Percentiles rank a stretch among this genome's conserved stretches.
Evolutionary conservation across 2,888 invertebrate genomes (phyloP).

Genomic region (Harpalus rubripes): DNA sequence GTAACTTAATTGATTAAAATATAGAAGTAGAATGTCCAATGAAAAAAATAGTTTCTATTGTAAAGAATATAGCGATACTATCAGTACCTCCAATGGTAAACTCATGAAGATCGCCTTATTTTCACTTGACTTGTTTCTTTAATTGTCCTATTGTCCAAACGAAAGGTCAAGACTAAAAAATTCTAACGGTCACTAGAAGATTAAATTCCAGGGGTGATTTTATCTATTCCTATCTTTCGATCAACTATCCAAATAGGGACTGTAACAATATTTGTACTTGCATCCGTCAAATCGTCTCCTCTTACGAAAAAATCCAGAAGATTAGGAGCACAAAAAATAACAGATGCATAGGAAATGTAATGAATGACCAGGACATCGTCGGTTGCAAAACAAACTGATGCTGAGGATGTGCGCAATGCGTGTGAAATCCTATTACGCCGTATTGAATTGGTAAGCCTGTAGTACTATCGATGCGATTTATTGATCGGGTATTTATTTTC

Average conservation of each 20-base stretch:
- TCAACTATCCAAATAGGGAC: conserved; percentile 40
- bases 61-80: background rate
- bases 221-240: conserved; percentile 51
- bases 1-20: background rate
- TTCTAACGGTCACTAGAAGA: conserved; percentile 53
- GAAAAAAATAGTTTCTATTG: background rate
- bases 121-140: conserved; percentile 42
- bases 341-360: conserved; percentile 48
- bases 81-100: conserved; percentile 9
- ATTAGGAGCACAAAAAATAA: conserved; percentile 29
- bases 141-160: conserved; percentile 44
- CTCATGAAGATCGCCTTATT: conserved; percentile 17
- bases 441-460: conserved; percentile 63
- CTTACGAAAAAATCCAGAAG: conserved; percentile 25
- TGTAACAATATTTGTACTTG: conserved; percentile 40
- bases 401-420: conserved; percentile 62
- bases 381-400: conserved; percentile 51
- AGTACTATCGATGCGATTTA: conserved; percentile 71
- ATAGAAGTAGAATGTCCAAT: background rate
- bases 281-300: conserved; percentile 3
- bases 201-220: conserved; percentile 53
- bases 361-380: conserved; percentile 40
- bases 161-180: conserved; percentile 43
- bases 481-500: conserved; percentile 74
- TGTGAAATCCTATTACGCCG: conserved; percentile 74